These are phyloP conservation scores for Takifugu rubripes DNA, from an alignment of 2,797 vertebrate genomes.

Conservation along the genomic window DNA sequence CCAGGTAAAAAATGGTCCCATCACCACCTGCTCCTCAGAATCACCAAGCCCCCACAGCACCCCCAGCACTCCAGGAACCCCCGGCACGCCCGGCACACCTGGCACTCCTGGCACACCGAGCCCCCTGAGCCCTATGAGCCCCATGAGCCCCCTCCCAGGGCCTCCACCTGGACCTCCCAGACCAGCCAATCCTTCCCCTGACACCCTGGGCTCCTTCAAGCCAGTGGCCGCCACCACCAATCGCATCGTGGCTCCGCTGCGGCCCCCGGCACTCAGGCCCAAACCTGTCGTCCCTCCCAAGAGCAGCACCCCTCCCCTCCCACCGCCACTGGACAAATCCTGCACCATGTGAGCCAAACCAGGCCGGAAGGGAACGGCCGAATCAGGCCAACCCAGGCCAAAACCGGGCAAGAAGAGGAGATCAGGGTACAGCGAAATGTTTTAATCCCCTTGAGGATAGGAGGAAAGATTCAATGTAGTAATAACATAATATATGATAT, in stretches of 20 bases:
- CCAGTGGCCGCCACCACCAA: constrained; percentile 86
- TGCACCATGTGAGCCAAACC: constrained; percentile 92
- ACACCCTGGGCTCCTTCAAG: constrained; percentile 90
- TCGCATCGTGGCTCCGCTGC: constrained; percentile 85
- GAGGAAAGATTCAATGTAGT: constrained; percentile 66
- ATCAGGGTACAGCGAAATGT: constrained; percentile 72
- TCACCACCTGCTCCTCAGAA: constrained; percentile 77
- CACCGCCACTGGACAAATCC: constrained; percentile 91
- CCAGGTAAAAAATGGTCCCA: constrained; percentile 83
- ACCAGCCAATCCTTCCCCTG: constrained; percentile 83
- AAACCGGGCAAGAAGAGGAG: constrained; percentile 68
- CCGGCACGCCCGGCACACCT: constrained; percentile 65
- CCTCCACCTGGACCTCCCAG: constrained; percentile 69
- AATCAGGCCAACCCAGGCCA: constrained; percentile 68
- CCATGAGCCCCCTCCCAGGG: constrained; percentile 89
- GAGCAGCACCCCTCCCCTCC: constrained; percentile 84
- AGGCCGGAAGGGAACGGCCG: constrained; percentile 48
- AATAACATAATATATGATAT: constrained; percentile 75
- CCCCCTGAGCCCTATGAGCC: constrained; percentile 91
- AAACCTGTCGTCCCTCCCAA: constrained; percentile 94
- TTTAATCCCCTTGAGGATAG: constrained; percentile 67
- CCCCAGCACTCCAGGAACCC: constrained; percentile 77
- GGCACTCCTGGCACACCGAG: constrained; percentile 86
- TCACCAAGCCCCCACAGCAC: constrained; percentile 79
- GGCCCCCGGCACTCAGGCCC: constrained; percentile 93